Percentiles rank a stretch among this genome's conserved stretches.
These are phyloP conservation scores for Polyergus mexicanus DNA, from an alignment of 1,140 invertebrate genomes.

Conservation along the genomic window DNA sequence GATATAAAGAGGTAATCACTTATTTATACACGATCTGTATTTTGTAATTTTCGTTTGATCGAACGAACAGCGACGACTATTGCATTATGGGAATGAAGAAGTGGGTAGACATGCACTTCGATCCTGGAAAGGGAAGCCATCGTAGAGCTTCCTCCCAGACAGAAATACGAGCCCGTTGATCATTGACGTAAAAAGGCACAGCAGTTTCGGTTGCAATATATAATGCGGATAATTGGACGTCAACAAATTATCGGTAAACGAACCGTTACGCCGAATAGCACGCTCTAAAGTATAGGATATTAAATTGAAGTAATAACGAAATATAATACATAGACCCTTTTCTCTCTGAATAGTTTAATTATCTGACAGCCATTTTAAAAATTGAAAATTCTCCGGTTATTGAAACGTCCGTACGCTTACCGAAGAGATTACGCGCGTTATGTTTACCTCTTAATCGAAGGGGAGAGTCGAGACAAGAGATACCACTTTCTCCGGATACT, in stretches of 20 bases:
- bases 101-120: slow-evolving; percentile 60
- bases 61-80: slow-evolving; percentile 38
- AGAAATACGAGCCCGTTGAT: slow-evolving; percentile 68
- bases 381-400: neutral
- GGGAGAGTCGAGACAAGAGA: neutral
- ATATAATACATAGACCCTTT: neutral
- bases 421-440: no score
- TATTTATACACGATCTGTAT: slow-evolving; percentile 25
- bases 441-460: neutral
- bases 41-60: slow-evolving; percentile 24
- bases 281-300: neutral
- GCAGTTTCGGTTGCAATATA: slow-evolving; percentile 56
- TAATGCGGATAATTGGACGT: slow-evolving; percentile 60
- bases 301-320: neutral
- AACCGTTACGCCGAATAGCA: slow-evolving; percentile 33
- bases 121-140: slow-evolving; percentile 74
- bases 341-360: neutral
- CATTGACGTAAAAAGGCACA: slow-evolving; percentile 13
- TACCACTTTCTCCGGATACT: slow-evolving; percentile 30
- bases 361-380: neutral
- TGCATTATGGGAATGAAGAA: slow-evolving; percentile 61
- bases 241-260: slow-evolving; percentile 48
- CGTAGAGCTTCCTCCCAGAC: slow-evolving; percentile 65
- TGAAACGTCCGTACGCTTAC: no score
- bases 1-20: slow-evolving; percentile 32